phyloP scores from a whole-genome alignment of 2,888 invertebrate genomes.

The Eupithecia inturbata region DNA sequence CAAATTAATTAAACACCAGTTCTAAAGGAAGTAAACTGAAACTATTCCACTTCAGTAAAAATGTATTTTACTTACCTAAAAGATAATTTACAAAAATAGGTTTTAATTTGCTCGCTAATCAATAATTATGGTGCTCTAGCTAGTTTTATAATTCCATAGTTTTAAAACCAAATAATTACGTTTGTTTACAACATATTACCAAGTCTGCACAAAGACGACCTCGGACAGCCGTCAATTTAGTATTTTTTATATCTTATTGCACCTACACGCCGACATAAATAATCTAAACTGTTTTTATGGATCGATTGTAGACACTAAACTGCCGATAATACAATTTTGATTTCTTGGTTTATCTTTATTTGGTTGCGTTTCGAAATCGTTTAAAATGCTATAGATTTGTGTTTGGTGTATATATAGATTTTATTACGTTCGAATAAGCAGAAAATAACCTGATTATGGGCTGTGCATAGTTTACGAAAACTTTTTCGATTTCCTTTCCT shows the following conservation, averaged over 20 bases:
- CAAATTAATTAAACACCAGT: not conserved
- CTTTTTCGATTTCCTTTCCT: not conserved
- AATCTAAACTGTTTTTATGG: conserved; percentile 50
- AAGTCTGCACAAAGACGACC: conserved; percentile 64
- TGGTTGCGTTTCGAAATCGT: conserved; percentile 4
- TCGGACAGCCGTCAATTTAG: conserved; percentile 61
- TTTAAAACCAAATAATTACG: not conserved
- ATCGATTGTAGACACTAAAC: conserved; percentile 40
- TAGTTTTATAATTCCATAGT: not conserved
- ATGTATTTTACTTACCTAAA: too few species aligned
- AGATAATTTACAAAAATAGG: too few species aligned
- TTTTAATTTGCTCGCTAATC: too few species aligned
- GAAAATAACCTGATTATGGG: not conserved
- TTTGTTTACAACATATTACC: not conserved
- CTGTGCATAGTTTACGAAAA: not conserved
- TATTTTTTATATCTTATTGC: conserved; percentile 60
- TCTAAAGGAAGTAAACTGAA: not conserved
- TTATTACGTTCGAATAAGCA: not conserved
- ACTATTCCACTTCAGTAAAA: not conserved
- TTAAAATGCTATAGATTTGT: not conserved
- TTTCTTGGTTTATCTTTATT: conserved; percentile 22
- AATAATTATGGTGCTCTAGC: not conserved
- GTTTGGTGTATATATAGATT: not conserved
- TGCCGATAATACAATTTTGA: conserved; percentile 23
- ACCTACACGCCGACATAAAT: conserved; percentile 60